Evolutionary conservation across 2,113 vertebrate species (phyloP).

Genomic region (rat (Rattus norvegicus)): GRCr8 NC_086026.1:81201001-81201500

Average conservation of each 20-base stretch:
- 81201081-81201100: not conserved
- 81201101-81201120: not conserved
- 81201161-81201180: not conserved
- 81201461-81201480: not conserved
- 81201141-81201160: not conserved
- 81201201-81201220: not conserved
- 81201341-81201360: not conserved
- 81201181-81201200: not conserved
- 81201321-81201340: not conserved
- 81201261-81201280: not conserved
- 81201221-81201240: not conserved
- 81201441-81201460: too few species aligned
- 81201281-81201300: not conserved
- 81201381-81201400: not conserved
- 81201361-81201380: too few species aligned
- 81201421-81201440: not conserved
- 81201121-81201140: not conserved
- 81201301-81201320: not conserved
- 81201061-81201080: not conserved
- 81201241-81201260: not conserved
- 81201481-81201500: not conserved
- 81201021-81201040: not conserved
- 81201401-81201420: not conserved
- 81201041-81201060: not conserved
- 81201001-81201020: not conserved